Evolutionary conservation across 2,113 vertebrate species (phyloP), one percentile per base, ranked within the genome.

Genomic region (Macquaria ambigua): DNA sequence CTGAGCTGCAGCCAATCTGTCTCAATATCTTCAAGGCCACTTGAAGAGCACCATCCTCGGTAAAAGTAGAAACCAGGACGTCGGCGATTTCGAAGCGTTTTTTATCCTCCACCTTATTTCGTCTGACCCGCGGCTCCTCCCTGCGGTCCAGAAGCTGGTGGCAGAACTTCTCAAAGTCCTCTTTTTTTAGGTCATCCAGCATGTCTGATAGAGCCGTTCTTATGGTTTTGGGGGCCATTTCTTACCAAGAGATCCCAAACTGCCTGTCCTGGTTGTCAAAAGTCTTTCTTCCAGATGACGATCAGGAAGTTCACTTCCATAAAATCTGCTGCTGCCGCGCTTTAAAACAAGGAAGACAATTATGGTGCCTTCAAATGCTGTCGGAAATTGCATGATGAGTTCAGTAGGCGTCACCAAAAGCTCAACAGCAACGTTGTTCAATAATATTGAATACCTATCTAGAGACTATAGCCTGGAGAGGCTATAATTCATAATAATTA

Each of bases 1-100:
- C 18, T 0, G 0, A 0, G 1, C 0, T 1, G 58, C 83, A 90
- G 1, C 0, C 18, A 0, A 92, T 89, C 1, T 28, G 0, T 1
- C 0, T 4, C 34, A 94, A 34, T 1, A 89, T 9, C 3, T 91
- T 67, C n/a, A 55, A 0, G 0, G 63, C 1, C 11, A 94, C 82
- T 0, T 0, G 0, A 2, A 34, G 3, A 1, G 90, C 92, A 0
- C 1, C 0, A 0, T 0, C 1, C 25, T 81, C 69, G 0, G 89
- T 89, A 16, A 89, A 93, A 0, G 1, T 72, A 0, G 56, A 56
- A 0, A 93, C 78, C 68, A 95, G 39, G 1, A 18, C 34, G 5
- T 93, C 78, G 0, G 81, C 25, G 31, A 94, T 6, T 0, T 80
- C 2, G 0, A 84, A 0, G 1, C 0, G 0, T 18, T 0, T 12